phyloP scores from a whole-genome alignment of 2,797 vertebrate species.

The Clarias fuscus region DNA sequence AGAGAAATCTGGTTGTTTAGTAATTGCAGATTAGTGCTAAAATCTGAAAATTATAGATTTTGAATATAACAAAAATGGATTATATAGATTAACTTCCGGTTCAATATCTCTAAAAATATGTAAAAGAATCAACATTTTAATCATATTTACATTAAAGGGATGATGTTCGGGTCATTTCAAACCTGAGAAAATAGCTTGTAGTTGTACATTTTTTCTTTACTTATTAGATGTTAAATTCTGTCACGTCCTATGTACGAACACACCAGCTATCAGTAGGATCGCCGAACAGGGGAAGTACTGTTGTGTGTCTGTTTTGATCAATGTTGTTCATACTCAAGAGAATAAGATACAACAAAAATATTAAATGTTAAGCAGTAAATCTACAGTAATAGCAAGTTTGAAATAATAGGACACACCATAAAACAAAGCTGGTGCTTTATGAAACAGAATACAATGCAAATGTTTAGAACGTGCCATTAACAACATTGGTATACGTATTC shows the following conservation, averaged over 20 bases:
- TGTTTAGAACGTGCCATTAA: background rate
- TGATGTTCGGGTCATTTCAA: conserved; percentile 13
- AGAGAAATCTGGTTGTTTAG: background rate
- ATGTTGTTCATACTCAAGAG: background rate
- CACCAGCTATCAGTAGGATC: conserved; percentile 8
- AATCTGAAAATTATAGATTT: background rate
- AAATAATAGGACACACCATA: background rate
- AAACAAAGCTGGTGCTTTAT: background rate
- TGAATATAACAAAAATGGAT: background rate
- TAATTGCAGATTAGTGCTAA: background rate
- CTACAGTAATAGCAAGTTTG: background rate
- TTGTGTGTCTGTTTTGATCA: background rate
- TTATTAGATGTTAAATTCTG: background rate
- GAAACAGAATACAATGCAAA: background rate
- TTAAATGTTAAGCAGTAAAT: background rate
- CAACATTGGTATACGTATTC: background rate
- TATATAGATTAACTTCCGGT: background rate
- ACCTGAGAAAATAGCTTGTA: background rate
- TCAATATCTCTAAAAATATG: background rate
- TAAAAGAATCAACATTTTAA: background rate
- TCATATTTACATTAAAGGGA: background rate
- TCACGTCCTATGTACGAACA: background rate
- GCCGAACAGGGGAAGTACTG: background rate
- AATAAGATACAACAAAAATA: background rate
- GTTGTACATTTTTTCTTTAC: background rate